phyloP scores from a whole-genome alignment of 1,140 invertebrate genomes.

The Euura saliciscinereae region DNA sequence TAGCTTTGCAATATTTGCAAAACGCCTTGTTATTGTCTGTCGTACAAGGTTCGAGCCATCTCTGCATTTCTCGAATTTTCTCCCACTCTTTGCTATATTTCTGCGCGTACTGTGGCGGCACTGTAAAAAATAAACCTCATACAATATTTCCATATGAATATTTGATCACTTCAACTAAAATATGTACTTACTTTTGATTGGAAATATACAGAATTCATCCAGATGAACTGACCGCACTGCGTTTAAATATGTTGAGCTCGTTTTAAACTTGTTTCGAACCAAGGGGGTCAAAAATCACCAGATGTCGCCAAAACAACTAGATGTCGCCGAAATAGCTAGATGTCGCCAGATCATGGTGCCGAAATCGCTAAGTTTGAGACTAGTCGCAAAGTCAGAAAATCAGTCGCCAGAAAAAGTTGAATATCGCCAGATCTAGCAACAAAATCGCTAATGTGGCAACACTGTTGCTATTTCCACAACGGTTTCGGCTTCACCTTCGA shows the following conservation, averaged over 20 bases:
- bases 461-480: too few relatives aligned
- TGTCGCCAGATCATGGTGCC: background rate
- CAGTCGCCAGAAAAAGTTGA: background rate
- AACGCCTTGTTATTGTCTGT: background rate
- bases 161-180: background rate
- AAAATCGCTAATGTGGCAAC: conserved; percentile 20
- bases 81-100: conserved; percentile 21
- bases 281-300: background rate
- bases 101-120: conserved; percentile 16
- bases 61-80: background rate
- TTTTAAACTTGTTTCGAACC: background rate
- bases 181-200: background rate
- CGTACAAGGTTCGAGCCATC: conserved; percentile 7
- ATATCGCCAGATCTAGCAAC: conserved; percentile 14
- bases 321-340: too few relatives aligned
- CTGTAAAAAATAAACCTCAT: conserved; percentile 4
- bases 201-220: background rate
- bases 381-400: conserved; percentile 10
- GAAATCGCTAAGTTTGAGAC: conserved; percentile 12
- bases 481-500: too few relatives aligned
- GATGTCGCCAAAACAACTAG: too few relatives aligned
- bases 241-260: background rate
- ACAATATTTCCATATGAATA: background rate
- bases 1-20: conserved; percentile 15
- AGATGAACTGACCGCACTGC: background rate